Conservation (phyloP, 2,888 invertebrate species). For the Coelogynopora nodosa region DNA sequence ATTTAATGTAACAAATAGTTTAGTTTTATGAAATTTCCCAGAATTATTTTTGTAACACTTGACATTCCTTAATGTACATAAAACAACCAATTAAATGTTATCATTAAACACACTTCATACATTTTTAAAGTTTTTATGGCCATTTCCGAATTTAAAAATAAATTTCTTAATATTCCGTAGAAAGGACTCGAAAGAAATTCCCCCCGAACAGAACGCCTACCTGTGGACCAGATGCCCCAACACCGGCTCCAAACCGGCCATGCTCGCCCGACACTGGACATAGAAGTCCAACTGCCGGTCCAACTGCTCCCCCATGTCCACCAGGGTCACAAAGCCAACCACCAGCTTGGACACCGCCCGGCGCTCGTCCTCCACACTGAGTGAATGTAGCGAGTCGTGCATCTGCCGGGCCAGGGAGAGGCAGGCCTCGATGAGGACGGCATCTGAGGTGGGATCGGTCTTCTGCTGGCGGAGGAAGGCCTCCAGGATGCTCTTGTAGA, state of each 20-base stretch:
- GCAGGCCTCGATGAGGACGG: constrained; percentile 79
- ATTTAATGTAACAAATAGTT: too few relatives aligned
- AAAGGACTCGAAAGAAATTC: too few relatives aligned
- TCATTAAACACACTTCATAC: too few relatives aligned
- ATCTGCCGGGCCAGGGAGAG: constrained; percentile 82
- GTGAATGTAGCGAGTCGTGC: constrained; percentile 84
- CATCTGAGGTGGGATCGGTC: constrained; percentile 65
- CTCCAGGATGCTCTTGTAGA: constrained; percentile 75
- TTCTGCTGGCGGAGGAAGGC: constrained; percentile 50
- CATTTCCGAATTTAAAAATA: too few relatives aligned
- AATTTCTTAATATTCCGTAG: too few relatives aligned
- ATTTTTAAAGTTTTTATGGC: too few relatives aligned
- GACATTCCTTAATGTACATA: too few relatives aligned
- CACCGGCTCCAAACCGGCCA: constrained; percentile 83
- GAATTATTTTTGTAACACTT: too few relatives aligned
- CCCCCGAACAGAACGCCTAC: too few relatives aligned
- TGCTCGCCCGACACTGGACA: constrained; percentile 82
- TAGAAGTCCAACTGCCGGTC: constrained; percentile 88
- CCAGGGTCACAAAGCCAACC: constrained; percentile 73
- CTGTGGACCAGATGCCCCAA: constrained; percentile 76
- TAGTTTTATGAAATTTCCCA: too few relatives aligned
- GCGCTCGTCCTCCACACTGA: constrained; percentile 80
- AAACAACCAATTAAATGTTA: too few relatives aligned
- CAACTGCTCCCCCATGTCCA: constrained; percentile 72
- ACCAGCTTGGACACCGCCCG: constrained; percentile 79